phyloP scores from a whole-genome alignment of 2,888 invertebrate genomes.

The Tenthredo distinguenda region DNA sequence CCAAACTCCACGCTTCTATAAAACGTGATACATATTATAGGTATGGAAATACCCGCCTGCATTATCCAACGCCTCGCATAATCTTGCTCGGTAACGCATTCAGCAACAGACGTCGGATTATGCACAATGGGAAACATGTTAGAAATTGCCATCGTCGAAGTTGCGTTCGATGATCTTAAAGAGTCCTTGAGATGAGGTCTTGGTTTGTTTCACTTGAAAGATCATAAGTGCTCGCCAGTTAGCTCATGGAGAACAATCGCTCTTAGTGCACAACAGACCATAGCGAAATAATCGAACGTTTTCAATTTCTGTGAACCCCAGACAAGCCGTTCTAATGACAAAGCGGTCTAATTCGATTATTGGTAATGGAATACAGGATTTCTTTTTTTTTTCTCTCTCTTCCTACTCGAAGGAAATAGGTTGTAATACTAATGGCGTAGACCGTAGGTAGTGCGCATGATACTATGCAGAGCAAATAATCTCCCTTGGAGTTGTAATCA shows the following conservation, averaged over 20 bases:
- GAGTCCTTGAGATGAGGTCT: conserved; percentile 19
- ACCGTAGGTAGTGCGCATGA: background rate
- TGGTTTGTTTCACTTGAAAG: background rate
- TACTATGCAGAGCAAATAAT: conserved; percentile 32
- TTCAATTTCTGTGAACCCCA: conserved; percentile 5
- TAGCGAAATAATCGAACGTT: background rate
- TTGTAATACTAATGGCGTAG: conserved; percentile 29
- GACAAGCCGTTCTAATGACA: conserved; percentile 16
- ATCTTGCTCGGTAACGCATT: background rate
- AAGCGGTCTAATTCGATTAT: conserved; percentile 22
- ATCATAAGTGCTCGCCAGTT: background rate
- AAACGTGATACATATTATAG: background rate
- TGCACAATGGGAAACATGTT: background rate
- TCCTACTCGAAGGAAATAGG: background rate
- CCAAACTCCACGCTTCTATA: background rate
- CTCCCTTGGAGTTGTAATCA: conserved; percentile 24
- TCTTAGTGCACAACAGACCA: conserved; percentile 6
- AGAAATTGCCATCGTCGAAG: background rate
- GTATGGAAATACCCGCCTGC: background rate
- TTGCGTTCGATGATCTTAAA: background rate
- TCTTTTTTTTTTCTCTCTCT: background rate
- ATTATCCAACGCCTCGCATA: background rate
- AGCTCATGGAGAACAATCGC: conserved; percentile 11
- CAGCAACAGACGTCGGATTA: background rate
- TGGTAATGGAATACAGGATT: background rate